phyloP scores from a whole-genome alignment of 2,888 invertebrate species.

The Hyalella azteca region DNA sequence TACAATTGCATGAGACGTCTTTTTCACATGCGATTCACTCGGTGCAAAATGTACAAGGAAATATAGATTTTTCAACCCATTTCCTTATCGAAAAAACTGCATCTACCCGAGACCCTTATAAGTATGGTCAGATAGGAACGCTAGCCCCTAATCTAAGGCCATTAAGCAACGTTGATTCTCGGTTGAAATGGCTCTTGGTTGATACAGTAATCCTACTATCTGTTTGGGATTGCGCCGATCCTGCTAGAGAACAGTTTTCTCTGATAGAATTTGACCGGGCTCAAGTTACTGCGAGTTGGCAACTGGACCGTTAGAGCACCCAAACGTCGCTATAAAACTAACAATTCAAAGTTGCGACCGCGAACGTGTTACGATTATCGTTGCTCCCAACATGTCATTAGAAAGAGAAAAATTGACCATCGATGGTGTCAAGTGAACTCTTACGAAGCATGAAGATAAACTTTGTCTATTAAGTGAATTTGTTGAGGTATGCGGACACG shows the following conservation, averaged over 20 bases:
- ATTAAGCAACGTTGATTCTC: conserved; percentile 23
- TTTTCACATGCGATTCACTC: no score
- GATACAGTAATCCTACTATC: conserved; percentile 33
- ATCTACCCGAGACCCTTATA: not conserved
- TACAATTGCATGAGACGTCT: no score
- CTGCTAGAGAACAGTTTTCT: conserved; percentile 27
- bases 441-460: not conserved
- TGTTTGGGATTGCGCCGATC: conserved; percentile 36
- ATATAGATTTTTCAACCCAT: no score
- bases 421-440: conserved; percentile 20
- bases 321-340: conserved; percentile 21
- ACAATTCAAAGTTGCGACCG: conserved; percentile 16
- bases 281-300: conserved; percentile 30
- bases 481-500: conserved; percentile 9
- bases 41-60: no score
- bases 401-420: conserved; percentile 18
- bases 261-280: conserved; percentile 18
- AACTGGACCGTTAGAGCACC: conserved; percentile 28
- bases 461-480: conserved; percentile 26
- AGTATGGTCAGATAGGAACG: not conserved
- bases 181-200: not conserved
- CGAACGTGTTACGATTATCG: conserved; percentile 7
- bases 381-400: conserved; percentile 26
- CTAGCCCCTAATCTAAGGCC: conserved; percentile 6
- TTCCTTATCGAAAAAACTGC: not conserved